A percentile compares a stretch with the other conserved stretches of the same genome.
Conservation (phyloP, 2,888 invertebrate species). For the Campoletis raptor region DNA sequence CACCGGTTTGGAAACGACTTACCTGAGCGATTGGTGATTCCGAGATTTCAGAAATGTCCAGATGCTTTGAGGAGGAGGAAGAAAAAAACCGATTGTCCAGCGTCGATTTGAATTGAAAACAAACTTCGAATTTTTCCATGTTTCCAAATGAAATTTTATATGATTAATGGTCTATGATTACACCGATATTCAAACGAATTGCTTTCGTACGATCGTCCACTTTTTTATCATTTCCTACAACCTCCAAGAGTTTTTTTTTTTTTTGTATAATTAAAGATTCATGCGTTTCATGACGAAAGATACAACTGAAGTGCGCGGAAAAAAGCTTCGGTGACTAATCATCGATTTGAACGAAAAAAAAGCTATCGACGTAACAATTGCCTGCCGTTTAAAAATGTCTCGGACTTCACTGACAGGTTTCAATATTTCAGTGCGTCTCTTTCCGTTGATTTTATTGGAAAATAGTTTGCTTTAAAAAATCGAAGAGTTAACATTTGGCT, state of each 20-base stretch:
- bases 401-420: conserved; percentile 43
- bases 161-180: conserved; percentile 35
- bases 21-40: conserved; percentile 86
- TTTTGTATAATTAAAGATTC: not conserved
- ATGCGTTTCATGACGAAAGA: not conserved
- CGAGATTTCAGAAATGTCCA: not conserved
- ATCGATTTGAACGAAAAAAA: conserved; percentile 1
- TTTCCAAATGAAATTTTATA: conserved; percentile 50
- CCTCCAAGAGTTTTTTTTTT: not conserved
- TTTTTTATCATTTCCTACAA: not conserved
- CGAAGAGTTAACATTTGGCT: not conserved
- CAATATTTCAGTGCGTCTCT: not conserved
- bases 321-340: not conserved
- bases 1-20: conserved; percentile 88
- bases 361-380: conserved; percentile 36
- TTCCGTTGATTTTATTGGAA: conserved; percentile 18
- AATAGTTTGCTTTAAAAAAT: not conserved
- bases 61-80: not conserved
- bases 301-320: not conserved
- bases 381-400: conserved; percentile 41
- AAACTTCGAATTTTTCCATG: conserved; percentile 56
- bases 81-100: conserved; percentile 36
- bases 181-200: not conserved
- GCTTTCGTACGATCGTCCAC: not conserved
- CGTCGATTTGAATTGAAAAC: conserved; percentile 19